A percentile compares a stretch with the other conserved stretches of the same genome.
phyloP scores from a whole-genome alignment of 2,113 vertebrate species.

The Puffinus mauretanicus region DNA sequence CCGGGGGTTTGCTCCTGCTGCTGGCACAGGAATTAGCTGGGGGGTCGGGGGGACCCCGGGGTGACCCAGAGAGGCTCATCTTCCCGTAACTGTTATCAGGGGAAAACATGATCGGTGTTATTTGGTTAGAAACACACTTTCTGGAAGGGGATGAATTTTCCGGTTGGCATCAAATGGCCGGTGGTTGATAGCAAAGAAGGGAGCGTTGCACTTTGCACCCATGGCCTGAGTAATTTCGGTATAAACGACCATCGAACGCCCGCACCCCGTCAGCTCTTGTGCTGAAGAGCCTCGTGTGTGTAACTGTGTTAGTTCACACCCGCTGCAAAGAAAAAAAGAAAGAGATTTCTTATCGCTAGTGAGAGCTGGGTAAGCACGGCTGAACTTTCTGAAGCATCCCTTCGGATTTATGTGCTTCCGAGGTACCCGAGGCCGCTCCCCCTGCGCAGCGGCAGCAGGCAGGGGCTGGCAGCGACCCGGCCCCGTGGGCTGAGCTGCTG shows the following conservation, averaged over 20 bases:
- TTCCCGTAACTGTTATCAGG: neutral
- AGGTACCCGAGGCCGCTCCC: neutral
- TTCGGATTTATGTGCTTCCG: neutral
- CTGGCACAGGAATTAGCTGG: neutral
- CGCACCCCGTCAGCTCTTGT: neutral
- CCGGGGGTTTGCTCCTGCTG: neutral
- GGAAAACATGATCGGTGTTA: neutral
- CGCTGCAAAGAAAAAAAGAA: neutral
- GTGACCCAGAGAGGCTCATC: neutral
- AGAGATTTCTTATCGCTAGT: neutral
- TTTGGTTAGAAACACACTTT: neutral
- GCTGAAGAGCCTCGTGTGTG: neutral
- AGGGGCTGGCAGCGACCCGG: neutral
- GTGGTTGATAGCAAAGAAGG: no score
- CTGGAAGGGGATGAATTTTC: neutral
- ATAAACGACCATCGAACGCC: neutral
- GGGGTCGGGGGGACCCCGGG: neutral
- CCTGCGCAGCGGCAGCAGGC: neutral
- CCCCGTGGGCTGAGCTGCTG: neutral
- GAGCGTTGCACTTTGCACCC: neutral
- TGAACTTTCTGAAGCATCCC: neutral
- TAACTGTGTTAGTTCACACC: neutral
- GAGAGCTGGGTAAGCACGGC: neutral
- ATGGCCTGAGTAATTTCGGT: neutral
- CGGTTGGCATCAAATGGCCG: neutral